Evolutionary conservation across 2,888 invertebrate species (phyloP).

Genomic region (Acanthosoma haemorrhoidale): DNA sequence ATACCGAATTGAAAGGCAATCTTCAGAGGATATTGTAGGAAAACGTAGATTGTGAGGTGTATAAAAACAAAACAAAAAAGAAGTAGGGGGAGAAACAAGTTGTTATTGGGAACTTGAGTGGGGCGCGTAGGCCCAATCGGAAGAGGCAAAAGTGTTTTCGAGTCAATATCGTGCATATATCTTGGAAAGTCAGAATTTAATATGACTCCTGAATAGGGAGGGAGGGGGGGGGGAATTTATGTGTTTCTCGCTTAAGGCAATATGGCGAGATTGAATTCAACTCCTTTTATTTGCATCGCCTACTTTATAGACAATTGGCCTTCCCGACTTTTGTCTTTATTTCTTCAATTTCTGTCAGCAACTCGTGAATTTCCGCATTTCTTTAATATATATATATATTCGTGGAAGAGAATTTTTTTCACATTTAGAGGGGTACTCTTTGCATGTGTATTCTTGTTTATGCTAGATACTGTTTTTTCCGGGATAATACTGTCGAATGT

Average conservation of each 20-base stretch:
- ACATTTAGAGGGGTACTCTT: too few species aligned
- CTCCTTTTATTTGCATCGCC: not conserved
- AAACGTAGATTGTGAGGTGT: not conserved
- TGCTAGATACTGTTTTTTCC: too few species aligned
- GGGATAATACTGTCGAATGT: too few species aligned
- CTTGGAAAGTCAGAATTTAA: constrained; percentile 9
- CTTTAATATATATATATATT: not conserved
- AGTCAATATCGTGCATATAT: constrained; percentile 25
- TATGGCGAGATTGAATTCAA: constrained; percentile 16
- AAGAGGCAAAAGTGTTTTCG: constrained; percentile 3
- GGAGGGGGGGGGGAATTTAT: not conserved
- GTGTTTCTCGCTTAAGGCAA: constrained; percentile 23
- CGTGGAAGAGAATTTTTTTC: too few species aligned
- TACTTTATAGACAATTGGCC: constrained; percentile 14
- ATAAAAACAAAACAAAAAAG: not conserved
- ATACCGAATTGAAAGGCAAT: too few species aligned
- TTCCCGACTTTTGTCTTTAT: constrained; percentile 20
- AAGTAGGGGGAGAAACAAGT: not conserved
- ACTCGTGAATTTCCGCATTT: not conserved
- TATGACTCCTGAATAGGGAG: not conserved
- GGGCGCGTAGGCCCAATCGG: not conserved
- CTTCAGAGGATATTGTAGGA: too few species aligned
- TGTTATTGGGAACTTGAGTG: not conserved
- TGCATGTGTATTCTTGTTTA: too few species aligned
- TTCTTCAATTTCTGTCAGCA: constrained; percentile 6